Evolutionary conservation across 2,113 vertebrate species (phyloP).

Genomic region (Coptodon rendalli): DNA sequence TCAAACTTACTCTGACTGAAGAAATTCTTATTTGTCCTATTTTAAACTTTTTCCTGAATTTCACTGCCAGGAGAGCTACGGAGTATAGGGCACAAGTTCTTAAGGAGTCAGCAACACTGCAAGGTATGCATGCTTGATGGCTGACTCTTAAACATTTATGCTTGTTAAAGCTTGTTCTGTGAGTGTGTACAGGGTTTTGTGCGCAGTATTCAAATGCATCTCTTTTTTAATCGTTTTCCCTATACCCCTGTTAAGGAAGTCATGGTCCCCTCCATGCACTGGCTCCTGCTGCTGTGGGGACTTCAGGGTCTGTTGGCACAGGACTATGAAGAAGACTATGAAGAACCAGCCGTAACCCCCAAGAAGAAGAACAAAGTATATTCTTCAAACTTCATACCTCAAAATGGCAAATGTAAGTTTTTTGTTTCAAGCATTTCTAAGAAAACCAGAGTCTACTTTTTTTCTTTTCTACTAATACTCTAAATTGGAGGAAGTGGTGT

Average conservation of each 20-base stretch:
- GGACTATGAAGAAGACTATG: slow-evolving; percentile 67
- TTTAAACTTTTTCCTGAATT: neutral
- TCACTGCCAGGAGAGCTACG: neutral
- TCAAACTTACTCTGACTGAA: slow-evolving; percentile 14
- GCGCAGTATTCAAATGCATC: slow-evolving; percentile 28
- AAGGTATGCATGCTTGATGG: slow-evolving; percentile 40
- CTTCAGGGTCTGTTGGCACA: slow-evolving; percentile 69
- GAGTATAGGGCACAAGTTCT: neutral
- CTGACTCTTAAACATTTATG: neutral
- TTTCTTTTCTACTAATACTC: neutral
- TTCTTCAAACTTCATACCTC: slow-evolving; percentile 62
- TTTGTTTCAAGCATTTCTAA: neutral
- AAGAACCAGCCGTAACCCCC: slow-evolving; percentile 55
- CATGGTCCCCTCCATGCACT: slow-evolving; percentile 57
- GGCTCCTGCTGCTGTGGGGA: slow-evolving; percentile 74
- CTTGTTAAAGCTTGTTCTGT: slow-evolving; percentile 51
- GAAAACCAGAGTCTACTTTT: neutral
- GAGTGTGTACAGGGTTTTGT: neutral
- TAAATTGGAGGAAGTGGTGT: neutral
- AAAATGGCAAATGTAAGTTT: slow-evolving; percentile 61
- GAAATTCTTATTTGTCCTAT: neutral
- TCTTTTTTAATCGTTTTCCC: neutral
- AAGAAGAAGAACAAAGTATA: slow-evolving; percentile 65
- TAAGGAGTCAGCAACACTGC: slow-evolving; percentile 27
- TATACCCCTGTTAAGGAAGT: neutral